A percentile compares a stretch with the other conserved stretches of the same genome.
Conservation (phyloP, 1,140 invertebrate genomes). For the Drosophila sproati region DNA sequence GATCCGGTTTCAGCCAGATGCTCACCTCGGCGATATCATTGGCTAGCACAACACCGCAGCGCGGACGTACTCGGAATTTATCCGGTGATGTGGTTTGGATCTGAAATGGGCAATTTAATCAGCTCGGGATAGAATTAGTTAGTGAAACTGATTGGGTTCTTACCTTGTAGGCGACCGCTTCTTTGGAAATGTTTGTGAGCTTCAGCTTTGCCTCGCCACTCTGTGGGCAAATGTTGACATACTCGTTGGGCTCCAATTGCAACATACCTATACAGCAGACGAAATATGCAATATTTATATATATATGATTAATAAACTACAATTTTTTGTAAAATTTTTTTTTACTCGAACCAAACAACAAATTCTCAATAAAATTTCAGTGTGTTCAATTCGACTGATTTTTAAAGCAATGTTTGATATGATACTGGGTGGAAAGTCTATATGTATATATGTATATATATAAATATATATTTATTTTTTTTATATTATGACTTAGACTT, state of each 20-base stretch:
- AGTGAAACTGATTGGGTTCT: not conserved
- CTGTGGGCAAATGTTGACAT: conserved; percentile 87
- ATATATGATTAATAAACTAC: conserved; percentile 17
- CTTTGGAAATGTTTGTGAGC: conserved; percentile 41
- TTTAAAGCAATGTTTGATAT: conserved; percentile 5
- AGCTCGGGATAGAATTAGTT: not conserved
- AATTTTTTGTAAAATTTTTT: conserved; percentile 13
- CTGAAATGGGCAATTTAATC: conserved; percentile 85
- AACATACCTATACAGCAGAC: conserved; percentile 64
- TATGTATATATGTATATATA: not conserved
- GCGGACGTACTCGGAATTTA: conserved; percentile 95
- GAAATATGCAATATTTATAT: conserved; percentile 20
- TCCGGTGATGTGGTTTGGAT: conserved; percentile 88
- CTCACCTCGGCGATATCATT: conserved; percentile 78
- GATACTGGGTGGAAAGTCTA: not conserved
- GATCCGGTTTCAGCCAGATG: conserved; percentile 72
- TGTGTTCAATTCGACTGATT: not conserved
- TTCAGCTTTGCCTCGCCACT: conserved; percentile 60
- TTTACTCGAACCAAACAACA: conserved; percentile 11
- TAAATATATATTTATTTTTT: not conserved
- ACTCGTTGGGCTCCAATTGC: conserved; percentile 88
- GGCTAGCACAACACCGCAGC: conserved; percentile 89
- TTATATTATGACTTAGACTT: not conserved
- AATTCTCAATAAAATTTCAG: not conserved
- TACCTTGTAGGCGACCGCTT: conserved; percentile 67